Percentiles rank a stretch among this genome's conserved stretches.
phyloP scores from a whole-genome alignment of 23 tunicate genomes.

The Trididemnum clinides region DNA sequence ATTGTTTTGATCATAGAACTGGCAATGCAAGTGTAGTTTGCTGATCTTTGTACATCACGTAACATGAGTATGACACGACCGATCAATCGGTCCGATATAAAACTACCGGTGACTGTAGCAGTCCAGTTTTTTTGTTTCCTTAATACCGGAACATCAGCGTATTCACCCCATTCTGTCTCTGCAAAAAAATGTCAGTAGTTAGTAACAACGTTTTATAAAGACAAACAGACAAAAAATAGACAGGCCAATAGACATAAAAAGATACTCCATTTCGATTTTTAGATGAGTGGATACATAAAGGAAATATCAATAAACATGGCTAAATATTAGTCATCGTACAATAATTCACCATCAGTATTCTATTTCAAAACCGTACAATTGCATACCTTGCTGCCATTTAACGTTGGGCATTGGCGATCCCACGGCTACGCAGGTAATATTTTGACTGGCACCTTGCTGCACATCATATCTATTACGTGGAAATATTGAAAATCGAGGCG shows the following conservation, averaged over 20 bases:
- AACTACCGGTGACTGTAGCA: not conserved
- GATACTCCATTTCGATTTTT: no score
- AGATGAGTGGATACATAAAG: no score
- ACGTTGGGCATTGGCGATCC: constrained; percentile 93
- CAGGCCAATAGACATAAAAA: no score
- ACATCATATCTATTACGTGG: constrained; percentile 75
- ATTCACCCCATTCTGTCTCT: not conserved
- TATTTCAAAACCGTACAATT: not conserved
- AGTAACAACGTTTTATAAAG: not conserved
- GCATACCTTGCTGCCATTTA: constrained; percentile 82
- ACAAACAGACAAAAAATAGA: not conserved
- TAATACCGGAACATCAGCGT: not conserved
- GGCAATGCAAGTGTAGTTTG: constrained; percentile 86
- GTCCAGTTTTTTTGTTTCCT: constrained; percentile 5
- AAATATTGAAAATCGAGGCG: constrained; percentile 58
- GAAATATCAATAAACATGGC: not conserved
- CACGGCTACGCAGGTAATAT: constrained; percentile 87
- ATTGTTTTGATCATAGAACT: constrained; percentile 47
- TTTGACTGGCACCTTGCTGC: constrained; percentile 32
- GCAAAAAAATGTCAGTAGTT: not conserved
- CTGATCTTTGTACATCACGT: constrained; percentile 52
- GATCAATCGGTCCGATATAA: constrained; percentile 14
- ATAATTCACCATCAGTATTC: not conserved
- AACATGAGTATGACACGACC: constrained; percentile 54
- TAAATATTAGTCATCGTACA: not conserved